phyloP scores from a whole-genome alignment of 2,797 vertebrate species.

The Scolopax bukidnonensis region DNA sequence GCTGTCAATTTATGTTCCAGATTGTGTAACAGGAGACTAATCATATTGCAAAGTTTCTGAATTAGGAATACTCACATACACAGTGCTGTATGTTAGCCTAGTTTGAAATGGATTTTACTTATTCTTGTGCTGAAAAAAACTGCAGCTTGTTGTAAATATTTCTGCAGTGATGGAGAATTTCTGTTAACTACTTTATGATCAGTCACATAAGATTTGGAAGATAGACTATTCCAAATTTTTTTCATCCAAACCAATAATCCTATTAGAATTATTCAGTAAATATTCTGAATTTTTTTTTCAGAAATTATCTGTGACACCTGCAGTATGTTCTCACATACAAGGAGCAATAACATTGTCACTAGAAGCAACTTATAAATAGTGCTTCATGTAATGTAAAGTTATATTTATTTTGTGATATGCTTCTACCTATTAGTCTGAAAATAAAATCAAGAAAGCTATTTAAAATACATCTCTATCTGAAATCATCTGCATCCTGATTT shows the following conservation, averaged over 20 bases:
- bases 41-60: conserved; percentile 13
- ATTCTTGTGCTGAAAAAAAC: background rate
- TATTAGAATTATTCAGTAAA: conserved; percentile 32
- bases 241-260: conserved; percentile 41
- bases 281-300: conserved; percentile 22
- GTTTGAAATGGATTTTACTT: conserved; percentile 11
- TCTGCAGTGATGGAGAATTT: background rate
- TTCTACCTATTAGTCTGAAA: conserved; percentile 12
- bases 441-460: background rate
- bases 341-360: background rate
- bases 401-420: background rate
- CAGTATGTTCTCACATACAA: conserved; percentile 42
- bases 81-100: background rate
- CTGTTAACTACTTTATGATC: background rate
- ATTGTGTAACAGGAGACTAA: conserved; percentile 18
- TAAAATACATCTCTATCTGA: background rate
- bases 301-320: conserved; percentile 24
- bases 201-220: conserved; percentile 10
- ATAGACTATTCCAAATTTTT: conserved; percentile 46
- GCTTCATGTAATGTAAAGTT: background rate
- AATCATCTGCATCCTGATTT: background rate
- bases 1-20: conserved; percentile 42
- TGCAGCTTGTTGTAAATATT: background rate
- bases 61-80: background rate
- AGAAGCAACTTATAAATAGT: background rate